phyloP scores from a whole-genome alignment of 2,888 invertebrate species.

The Halocaridina rubra region DNA sequence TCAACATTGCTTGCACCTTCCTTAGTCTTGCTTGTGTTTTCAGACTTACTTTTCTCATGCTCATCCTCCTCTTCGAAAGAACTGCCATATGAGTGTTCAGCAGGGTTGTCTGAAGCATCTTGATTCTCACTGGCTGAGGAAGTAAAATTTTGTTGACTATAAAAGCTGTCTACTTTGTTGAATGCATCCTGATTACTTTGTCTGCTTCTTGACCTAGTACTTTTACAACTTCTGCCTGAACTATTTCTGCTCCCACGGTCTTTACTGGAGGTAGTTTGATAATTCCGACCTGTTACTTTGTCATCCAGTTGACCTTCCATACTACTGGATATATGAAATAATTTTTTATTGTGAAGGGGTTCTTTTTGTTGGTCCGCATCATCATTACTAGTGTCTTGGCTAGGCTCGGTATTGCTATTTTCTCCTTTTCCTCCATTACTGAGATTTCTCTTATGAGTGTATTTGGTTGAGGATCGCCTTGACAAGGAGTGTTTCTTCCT shows the following conservation, averaged over 20 bases:
- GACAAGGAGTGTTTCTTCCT: background rate
- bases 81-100: conserved; percentile 29
- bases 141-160: conserved; percentile 11
- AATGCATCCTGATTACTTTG: background rate
- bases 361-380: background rate
- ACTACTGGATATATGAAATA: background rate
- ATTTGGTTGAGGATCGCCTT: too few species aligned
- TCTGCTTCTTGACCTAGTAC: background rate
- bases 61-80: conserved; percentile 18
- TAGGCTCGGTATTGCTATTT: too few species aligned
- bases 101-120: background rate
- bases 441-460: too few species aligned
- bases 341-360: background rate
- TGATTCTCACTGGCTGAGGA: background rate
- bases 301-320: background rate
- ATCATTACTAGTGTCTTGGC: too few species aligned
- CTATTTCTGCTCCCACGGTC: background rate
- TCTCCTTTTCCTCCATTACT: background rate
- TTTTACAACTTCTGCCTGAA: background rate
- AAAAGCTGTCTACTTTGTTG: conserved; percentile 4
- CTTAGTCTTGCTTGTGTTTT: background rate
- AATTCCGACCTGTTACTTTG: background rate
- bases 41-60: background rate
- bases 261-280: background rate
- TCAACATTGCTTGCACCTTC: background rate